Conservation (phyloP, 1,140 invertebrate species). For the Drosophila lacteicornis region DNA sequence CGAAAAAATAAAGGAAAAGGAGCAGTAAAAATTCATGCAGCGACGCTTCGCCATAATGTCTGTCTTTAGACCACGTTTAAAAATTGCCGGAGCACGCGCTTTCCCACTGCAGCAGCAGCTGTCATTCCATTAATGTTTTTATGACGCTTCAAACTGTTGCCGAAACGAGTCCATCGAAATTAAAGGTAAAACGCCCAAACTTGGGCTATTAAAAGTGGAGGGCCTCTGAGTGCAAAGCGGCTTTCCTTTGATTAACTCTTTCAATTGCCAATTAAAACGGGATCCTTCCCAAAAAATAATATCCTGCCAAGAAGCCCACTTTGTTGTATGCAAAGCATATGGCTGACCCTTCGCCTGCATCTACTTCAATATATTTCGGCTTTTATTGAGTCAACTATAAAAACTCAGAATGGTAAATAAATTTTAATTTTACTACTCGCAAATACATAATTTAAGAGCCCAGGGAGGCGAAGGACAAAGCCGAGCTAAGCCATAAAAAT, state of each 20-base stretch:
- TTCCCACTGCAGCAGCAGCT: conserved; percentile 46
- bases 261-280: conserved; percentile 70
- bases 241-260: conserved; percentile 73
- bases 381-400: conserved; percentile 63
- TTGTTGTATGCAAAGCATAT: conserved; percentile 38
- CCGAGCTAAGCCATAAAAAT: conserved; percentile 76
- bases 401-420: conserved; percentile 60
- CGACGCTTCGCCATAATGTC: conserved; percentile 57
- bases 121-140: conserved; percentile 68
- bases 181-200: conserved; percentile 61
- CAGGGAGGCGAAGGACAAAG: conserved; percentile 48
- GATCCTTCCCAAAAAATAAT: too few species aligned
- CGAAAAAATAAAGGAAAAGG: conserved; percentile 1
- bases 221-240: conserved; percentile 34
- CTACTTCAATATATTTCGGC: conserved; percentile 21
- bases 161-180: conserved; percentile 61
- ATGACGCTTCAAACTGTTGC: conserved; percentile 71
- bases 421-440: conserved; percentile 74
- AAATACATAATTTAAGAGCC: conserved; percentile 68
- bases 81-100: conserved; percentile 51
- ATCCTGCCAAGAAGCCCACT: not conserved
- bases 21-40: conserved; percentile 17
- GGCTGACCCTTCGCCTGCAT: conserved; percentile 21
- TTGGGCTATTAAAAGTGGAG: conserved; percentile 53
- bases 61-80: conserved; percentile 59